phyloP scores from a whole-genome alignment of 2,888 invertebrate species.

The Troides helena region DNA sequence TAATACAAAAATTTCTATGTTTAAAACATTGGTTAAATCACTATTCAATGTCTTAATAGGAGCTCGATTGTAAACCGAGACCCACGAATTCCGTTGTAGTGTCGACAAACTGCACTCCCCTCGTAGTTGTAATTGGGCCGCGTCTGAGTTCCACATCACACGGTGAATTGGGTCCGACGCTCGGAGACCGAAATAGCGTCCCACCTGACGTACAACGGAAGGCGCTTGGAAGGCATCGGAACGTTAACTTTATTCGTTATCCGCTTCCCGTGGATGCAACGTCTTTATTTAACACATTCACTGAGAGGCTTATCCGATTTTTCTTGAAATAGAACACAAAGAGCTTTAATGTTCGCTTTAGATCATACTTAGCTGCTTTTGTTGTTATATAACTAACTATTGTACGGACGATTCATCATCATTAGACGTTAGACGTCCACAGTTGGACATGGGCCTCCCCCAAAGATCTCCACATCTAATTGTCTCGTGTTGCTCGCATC shows the following conservation, averaged over 20 bases:
- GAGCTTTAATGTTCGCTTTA: background rate
- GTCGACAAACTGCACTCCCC: conserved; percentile 19
- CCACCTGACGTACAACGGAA: conserved; percentile 10
- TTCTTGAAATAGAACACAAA: conserved; percentile 18
- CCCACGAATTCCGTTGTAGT: background rate
- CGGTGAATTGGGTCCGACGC: conserved; percentile 18
- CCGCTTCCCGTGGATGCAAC: conserved; percentile 6
- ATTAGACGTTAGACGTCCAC: too few species aligned
- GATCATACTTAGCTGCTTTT: background rate
- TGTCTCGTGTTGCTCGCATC: too few species aligned
- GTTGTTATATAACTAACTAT: background rate
- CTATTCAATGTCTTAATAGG: too few species aligned
- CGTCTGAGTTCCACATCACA: conserved; percentile 24
- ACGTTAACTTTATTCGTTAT: conserved; percentile 16
- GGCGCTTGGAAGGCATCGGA: conserved; percentile 7
- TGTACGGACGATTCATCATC: background rate
- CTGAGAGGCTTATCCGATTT: conserved; percentile 12
- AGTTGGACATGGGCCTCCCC: too few species aligned
- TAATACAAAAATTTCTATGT: too few species aligned
- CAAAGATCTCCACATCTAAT: too few species aligned
- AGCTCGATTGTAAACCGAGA: too few species aligned
- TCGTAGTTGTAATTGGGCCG: conserved; percentile 18
- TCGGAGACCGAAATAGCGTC: conserved; percentile 17
- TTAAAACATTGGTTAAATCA: too few species aligned
- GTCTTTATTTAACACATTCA: conserved; percentile 1